Base-by-base conservation (phyloP, 2,797 vertebrate genomes). In the Cyprinodon diabolis region DNA sequence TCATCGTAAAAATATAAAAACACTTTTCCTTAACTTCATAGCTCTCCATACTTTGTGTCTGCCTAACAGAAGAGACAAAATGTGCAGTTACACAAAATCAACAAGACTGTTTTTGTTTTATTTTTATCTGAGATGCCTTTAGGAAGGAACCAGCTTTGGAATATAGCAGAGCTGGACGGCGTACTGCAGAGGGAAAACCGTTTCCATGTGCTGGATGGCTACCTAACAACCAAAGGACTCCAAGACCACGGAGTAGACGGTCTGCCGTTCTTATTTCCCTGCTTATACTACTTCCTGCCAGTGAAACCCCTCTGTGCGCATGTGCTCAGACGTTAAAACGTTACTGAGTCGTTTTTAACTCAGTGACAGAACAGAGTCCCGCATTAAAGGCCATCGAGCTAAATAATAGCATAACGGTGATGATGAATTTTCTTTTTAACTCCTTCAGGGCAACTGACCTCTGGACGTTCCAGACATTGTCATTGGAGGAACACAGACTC, bases 171-270 rank as follows among this genome's bases (percentile, higher is more conserved):
- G 79, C 90, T 85, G 60, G 58, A 83, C 75, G 81, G 81, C 84
- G 90, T 78, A 84, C 88, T 91, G 91, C 90, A 89, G 76, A 91
- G 78, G 92, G 80, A 93, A 92, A 94, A 93, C 95, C 90, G 93
- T 89, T 91, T 84, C 89, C 91, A 93, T 93, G 86, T 91, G 93
- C 81, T 90, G 80, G 88, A 89, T 89, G 68, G 66, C 74, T 58
- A 75, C 82, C 17, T 30, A 78, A 87, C 47, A 72, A 87, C 71
- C 85, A 80, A 83, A 88, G 45, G 77, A 80, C 74, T 82, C 84
- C 82, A 73, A 82, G 82, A 66, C 55, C 82, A 76, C 4, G 76
- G 92, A 91, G 89, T 85, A 93, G 91, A 92, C 90, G 75, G 72
- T 65, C 83, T 79, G 79, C 78, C 78, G 84, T 78, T 87, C 93